These are phyloP conservation scores for Coreoperca whiteheadi DNA, from an alignment of 2,113 vertebrate genomes.

Conservation along the genomic window DNA sequence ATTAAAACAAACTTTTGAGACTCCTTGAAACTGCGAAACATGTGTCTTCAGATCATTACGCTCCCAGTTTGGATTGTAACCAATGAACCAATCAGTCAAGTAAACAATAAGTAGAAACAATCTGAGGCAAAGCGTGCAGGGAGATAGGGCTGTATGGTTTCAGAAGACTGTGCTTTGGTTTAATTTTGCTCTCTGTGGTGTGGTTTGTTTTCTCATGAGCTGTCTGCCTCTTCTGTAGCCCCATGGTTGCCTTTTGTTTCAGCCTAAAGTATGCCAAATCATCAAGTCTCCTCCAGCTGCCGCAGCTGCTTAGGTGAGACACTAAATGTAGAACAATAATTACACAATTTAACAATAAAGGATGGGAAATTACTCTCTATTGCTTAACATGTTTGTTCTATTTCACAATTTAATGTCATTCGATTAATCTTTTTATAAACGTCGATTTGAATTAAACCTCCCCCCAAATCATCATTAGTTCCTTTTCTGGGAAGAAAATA, in stretches of 20 bases:
- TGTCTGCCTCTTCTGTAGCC: constrained; percentile 67
- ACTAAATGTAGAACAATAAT: constrained; percentile 67
- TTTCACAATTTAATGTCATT: constrained; percentile 59
- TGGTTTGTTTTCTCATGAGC: constrained; percentile 63
- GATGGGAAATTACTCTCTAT: constrained; percentile 56
- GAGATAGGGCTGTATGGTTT: constrained; percentile 61
- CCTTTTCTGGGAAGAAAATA: constrained; percentile 59
- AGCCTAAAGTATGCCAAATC: constrained; percentile 60
- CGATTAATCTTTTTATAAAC: constrained; percentile 59
- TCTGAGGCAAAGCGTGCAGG: constrained; percentile 33
- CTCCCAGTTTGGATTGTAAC: constrained; percentile 25
- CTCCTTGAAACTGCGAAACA: constrained; percentile 30
- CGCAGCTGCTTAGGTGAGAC: constrained; percentile 63
- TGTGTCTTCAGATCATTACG: constrained; percentile 39
- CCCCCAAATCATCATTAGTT: constrained; percentile 64
- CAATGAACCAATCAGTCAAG: constrained; percentile 51
- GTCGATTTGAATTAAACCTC: constrained; percentile 51
- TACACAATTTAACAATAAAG: constrained; percentile 62
- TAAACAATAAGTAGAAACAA: constrained; percentile 66
- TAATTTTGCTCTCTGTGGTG: constrained; percentile 65
- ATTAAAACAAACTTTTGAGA: constrained; percentile 10
- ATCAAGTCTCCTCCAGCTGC: constrained; percentile 53
- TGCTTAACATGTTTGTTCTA: constrained; percentile 51
- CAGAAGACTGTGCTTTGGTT: constrained; percentile 61
- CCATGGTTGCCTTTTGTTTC: constrained; percentile 74